Evolutionary conservation across 2,797 vertebrate genomes (phyloP).

Genomic region (Squalus acanthias): DNA sequence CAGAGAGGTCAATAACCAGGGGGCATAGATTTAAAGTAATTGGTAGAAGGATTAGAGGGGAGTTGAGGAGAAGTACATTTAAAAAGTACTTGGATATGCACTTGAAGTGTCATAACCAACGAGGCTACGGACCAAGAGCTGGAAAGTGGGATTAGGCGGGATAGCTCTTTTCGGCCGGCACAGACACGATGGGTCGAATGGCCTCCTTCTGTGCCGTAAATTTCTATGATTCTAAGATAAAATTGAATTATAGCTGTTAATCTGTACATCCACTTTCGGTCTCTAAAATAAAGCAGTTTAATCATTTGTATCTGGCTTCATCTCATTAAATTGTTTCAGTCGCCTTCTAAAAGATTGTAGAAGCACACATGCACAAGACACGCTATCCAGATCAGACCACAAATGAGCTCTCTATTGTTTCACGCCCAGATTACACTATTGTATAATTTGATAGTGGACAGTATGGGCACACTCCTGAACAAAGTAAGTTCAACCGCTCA

Average conservation of each 20-base stretch:
- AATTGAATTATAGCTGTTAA: background rate
- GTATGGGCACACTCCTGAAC: background rate
- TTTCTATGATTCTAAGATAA: background rate
- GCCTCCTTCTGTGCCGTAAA: no score
- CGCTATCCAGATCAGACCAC: background rate
- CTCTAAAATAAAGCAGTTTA: background rate
- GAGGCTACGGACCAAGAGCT: no score
- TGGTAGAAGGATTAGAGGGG: no score
- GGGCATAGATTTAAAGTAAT: no score
- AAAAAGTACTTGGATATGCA: no score
- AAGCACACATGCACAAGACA: background rate
- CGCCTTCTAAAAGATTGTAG: background rate
- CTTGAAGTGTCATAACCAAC: no score
- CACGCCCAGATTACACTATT: background rate
- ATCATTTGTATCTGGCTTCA: background rate
- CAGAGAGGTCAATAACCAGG: no score
- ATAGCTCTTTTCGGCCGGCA: no score
- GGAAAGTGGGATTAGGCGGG: no score
- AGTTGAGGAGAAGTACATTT: no score
- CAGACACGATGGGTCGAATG: no score
- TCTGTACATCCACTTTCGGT: background rate
- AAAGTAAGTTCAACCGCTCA: background rate
- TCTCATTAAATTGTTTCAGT: background rate
- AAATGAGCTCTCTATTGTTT: background rate
- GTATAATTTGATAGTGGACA: background rate